Percentiles rank a stretch among this genome's conserved stretches.
These are phyloP conservation scores for Pitangus sulphuratus DNA, from an alignment of 2,797 vertebrate genomes.

Conservation along the genomic window DNA sequence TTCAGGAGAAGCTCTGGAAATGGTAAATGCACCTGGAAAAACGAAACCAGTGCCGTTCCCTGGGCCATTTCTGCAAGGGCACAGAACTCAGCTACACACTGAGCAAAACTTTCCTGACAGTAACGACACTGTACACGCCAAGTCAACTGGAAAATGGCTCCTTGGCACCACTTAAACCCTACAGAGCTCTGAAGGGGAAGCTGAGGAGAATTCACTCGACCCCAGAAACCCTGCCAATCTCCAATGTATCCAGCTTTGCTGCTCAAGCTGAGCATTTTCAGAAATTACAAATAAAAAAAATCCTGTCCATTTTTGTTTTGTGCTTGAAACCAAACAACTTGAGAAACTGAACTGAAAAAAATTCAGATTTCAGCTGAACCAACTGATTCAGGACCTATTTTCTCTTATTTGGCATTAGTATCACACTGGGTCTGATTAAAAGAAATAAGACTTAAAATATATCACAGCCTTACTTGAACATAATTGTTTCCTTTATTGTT, in stretches of 20 bases:
- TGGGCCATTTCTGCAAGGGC: background rate
- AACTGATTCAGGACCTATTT: background rate
- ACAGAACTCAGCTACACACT: background rate
- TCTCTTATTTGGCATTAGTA: background rate
- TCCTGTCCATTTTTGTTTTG: background rate
- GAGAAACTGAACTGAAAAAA: background rate
- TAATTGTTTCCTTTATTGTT: background rate
- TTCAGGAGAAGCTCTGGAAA: background rate
- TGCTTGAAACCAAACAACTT: background rate
- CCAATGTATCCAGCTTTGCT: background rate
- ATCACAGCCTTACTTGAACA: background rate
- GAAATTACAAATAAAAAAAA: background rate
- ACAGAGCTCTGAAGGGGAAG: conserved; percentile 1
- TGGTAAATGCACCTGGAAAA: background rate
- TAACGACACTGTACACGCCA: conserved; percentile 5
- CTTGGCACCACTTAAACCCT: conserved; percentile 22
- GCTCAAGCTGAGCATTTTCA: background rate
- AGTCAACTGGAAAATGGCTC: conserved; percentile 63
- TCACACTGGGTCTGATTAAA: background rate
- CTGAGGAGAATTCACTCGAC: background rate
- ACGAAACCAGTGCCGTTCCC: background rate
- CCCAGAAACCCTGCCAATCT: background rate
- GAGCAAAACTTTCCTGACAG: conserved; percentile 25
- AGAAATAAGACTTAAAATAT: background rate
- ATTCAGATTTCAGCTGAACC: background rate